Conservation (phyloP, 2,888 invertebrate species). For the Drosophila pseudotalamancana region DNA sequence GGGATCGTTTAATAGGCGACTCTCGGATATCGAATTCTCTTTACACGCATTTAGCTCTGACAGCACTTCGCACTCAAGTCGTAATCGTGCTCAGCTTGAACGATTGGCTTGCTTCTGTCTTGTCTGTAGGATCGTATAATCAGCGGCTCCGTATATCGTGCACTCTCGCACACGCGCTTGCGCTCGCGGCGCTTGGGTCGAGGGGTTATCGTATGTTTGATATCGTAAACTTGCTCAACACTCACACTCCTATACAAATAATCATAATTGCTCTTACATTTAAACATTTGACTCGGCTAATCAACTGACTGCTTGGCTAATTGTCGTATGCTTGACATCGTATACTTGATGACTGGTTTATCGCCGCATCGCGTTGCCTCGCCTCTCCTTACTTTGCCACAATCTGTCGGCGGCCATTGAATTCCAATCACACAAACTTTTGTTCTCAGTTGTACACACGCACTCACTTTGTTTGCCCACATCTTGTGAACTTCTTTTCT, state of each 20-base stretch:
- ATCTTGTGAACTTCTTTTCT: conserved; percentile 7
- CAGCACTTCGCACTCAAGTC: too few relatives aligned
- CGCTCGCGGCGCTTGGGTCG: background rate
- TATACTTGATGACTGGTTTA: conserved; percentile 23
- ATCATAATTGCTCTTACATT: too few relatives aligned
- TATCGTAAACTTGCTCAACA: conserved; percentile 36
- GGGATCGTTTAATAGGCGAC: too few relatives aligned
- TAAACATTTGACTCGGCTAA: too few relatives aligned
- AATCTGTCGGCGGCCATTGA: conserved; percentile 25
- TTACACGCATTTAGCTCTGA: too few relatives aligned
- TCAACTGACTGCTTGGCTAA: conserved; percentile 9
- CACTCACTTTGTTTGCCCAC: conserved; percentile 23
- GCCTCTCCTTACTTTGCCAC: background rate
- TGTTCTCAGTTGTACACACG: conserved; percentile 24
- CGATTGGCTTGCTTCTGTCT: background rate
- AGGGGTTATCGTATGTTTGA: conserved; percentile 35
- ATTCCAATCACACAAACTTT: conserved; percentile 27
- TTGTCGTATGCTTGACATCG: conserved; percentile 44
- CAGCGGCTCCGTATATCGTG: too few relatives aligned
- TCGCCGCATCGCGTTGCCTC: conserved; percentile 1
- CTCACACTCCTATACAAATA: too few relatives aligned
- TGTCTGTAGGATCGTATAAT: too few relatives aligned
- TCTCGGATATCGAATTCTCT: too few relatives aligned
- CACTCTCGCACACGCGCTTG: too few relatives aligned
- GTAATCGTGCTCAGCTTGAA: background rate